Base-by-base conservation (phyloP, 2,888 invertebrate genomes). In the Caenorhabditis sp. region DNA sequence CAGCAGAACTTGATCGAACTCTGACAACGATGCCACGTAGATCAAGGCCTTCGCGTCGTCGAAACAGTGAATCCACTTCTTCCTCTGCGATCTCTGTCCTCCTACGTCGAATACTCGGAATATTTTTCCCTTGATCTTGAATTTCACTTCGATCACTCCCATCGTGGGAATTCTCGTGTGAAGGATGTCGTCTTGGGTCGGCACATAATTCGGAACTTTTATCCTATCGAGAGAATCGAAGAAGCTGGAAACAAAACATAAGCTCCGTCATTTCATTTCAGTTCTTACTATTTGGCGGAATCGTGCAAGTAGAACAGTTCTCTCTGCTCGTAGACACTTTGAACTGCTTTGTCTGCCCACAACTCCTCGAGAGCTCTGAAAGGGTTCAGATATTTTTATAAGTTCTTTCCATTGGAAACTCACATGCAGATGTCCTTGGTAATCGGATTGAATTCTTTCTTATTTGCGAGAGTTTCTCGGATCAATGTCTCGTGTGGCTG, bases 291-390 rank as follows among this genome's bases (percentile, higher is more conserved):
- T 96, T 98, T 97, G 93, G 98, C 98, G 92, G 98, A 98, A 94
- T 98, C 98, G 94, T 98, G 98, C 93, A 98, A 95, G 94, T 98
- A 98, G 94, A 99, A 99, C 95, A 98, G 98, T 94, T 98, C 98
- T 93, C 97, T 97, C 93, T 98, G 95, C 82, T 96, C 96, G 94
- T 98, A 98, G 94, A 98, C 98, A 93, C 97, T 97, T 94, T 98
- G 98, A 86, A 99, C 98, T 76, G 98, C 98, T 88, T 94, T 94
- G 93, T 98, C 98, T 72, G 95, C 95, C 98, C 98, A 98, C 8
- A 90, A 62, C 40, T 77, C 80, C 47, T 77, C 80, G 8, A 90
- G 72, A 13, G 89, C 89, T 5, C 82, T 79, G 44, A 28, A 78
- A 56, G n/a, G 1, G n/a, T 37, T 83, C 68, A 4, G 85, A n/a